phyloP scores from a whole-genome alignment of 2,797 vertebrate genomes.

The Peromyscus melanophrys region DNA sequence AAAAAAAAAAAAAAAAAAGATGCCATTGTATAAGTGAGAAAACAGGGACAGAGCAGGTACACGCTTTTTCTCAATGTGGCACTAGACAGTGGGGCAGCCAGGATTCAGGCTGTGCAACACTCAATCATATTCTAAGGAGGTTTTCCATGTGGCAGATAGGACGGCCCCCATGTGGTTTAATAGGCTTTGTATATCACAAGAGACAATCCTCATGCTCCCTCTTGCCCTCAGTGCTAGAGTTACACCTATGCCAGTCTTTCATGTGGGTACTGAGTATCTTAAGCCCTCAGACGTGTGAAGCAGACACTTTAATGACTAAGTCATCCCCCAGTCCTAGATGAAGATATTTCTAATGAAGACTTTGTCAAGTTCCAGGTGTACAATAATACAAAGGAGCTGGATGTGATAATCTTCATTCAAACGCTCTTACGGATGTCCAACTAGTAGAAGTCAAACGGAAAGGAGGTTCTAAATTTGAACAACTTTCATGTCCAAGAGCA shows the following conservation, averaged over 20 bases:
- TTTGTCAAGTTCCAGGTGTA: slow-evolving; percentile 63
- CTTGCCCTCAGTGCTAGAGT: background rate
- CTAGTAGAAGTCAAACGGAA: slow-evolving; percentile 45
- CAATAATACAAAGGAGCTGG: slow-evolving; percentile 53
- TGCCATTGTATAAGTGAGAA: slow-evolving; percentile 57
- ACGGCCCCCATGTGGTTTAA: background rate
- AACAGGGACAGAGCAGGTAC: background rate
- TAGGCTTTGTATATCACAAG: background rate
- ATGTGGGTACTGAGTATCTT: background rate
- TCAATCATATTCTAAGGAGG: background rate
- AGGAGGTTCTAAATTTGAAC: slow-evolving; percentile 60
- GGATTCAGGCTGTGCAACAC: background rate
- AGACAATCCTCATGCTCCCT: background rate
- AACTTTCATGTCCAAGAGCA: slow-evolving; percentile 59
- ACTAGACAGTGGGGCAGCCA: background rate
- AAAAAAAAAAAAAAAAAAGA: background rate
- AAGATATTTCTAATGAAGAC: slow-evolving; percentile 63
- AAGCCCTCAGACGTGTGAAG: background rate
- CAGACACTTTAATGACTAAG: no score
- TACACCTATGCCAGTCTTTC: background rate
- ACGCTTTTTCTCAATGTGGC: background rate
- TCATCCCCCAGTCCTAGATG: background rate
- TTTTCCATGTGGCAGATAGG: background rate
- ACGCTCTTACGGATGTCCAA: slow-evolving; percentile 40
- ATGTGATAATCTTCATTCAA: slow-evolving; percentile 66